A percentile compares a stretch with the other conserved stretches of the same genome.
phyloP scores from a whole-genome alignment of 2,888 invertebrate species.

The Stenodera caucasica region DNA sequence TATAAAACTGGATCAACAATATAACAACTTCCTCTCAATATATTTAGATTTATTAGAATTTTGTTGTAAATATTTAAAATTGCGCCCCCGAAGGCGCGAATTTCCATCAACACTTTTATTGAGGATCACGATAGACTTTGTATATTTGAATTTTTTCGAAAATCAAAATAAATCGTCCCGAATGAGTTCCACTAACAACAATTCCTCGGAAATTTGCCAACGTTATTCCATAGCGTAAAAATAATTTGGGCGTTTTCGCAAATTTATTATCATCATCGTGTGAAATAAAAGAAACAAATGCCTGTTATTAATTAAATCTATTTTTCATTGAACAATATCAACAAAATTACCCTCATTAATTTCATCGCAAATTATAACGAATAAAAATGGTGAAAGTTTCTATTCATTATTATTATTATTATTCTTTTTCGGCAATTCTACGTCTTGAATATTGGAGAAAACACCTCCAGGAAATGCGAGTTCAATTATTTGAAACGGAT shows the following conservation, averaged over 20 bases:
- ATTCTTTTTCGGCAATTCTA: neutral
- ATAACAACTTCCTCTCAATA: neutral
- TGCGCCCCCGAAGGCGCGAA: neutral
- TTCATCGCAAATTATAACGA: constrained; percentile 6
- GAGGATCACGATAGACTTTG: neutral
- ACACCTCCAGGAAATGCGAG: constrained; percentile 21
- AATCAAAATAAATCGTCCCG: no score
- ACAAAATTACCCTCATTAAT: constrained; percentile 4
- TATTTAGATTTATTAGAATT: neutral
- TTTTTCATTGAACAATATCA: constrained; percentile 3
- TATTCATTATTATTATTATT: no score
- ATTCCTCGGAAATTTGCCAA: neutral
- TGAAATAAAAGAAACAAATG: constrained; percentile 24
- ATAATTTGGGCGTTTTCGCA: constrained; percentile 3
- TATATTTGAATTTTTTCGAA: no score
- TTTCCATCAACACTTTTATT: neutral
- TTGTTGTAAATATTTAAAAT: neutral
- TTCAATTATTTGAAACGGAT: constrained; percentile 22
- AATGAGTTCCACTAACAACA: no score
- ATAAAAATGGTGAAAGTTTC: constrained; percentile 12
- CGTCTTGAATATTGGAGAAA: constrained; percentile 8
- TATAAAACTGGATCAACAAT: neutral
- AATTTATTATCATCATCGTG: constrained; percentile 19
- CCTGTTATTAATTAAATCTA: constrained; percentile 19
- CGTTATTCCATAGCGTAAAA: neutral